Evolutionary conservation across 2,888 invertebrate species (phyloP), one percentile per base, ranked within the genome.

Genomic region (Temnothorax rugatulus): DNA sequence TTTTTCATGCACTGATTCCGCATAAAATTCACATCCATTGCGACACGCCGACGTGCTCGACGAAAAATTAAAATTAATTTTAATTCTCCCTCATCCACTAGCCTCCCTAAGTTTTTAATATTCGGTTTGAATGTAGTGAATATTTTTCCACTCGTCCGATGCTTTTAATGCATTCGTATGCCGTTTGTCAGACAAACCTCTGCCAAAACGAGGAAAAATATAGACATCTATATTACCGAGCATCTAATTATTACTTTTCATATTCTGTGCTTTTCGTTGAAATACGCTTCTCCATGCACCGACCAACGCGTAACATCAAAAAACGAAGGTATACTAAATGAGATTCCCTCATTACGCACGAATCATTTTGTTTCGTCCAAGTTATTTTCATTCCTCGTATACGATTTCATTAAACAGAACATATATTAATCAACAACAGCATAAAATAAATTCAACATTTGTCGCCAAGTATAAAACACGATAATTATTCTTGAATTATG

Each of bases 241-340:
- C 59, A 71, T 71, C 47, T 71, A 81, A 81, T 81, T 79, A 81
- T 81, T 71, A 81, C 47, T 34, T 61, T 47, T 47, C 47, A 63
- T 71, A 79, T 38, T 13, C 59, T 8, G 34, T 21, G 44, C 21
- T 71, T 41, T 47, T 50, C 71, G n/a, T 5, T 47, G 18, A 81
- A 81, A 61, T 50, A 21, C 15, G 47, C 47, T 38, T 59, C 38
- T 68, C 13, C 52, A 29, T 29, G 29, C 29, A 38, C 11, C 11
- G 18, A 15, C 38, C 9, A 47, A 47, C 21, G 15, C 9, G 44
- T 21, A 71, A 68, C 21, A 47, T 52, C 44, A 29, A 79, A 44
- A 79, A 69, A 59, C 13, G n/a, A 29, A 77, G n/a, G 7, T 34
- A 25, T 2, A 5, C 0, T 44, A 38, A 61, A 81, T 59, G 59